Evolutionary conservation across 2,797 vertebrate genomes (phyloP).

Genomic region (Eulemur coronatus): DNA sequence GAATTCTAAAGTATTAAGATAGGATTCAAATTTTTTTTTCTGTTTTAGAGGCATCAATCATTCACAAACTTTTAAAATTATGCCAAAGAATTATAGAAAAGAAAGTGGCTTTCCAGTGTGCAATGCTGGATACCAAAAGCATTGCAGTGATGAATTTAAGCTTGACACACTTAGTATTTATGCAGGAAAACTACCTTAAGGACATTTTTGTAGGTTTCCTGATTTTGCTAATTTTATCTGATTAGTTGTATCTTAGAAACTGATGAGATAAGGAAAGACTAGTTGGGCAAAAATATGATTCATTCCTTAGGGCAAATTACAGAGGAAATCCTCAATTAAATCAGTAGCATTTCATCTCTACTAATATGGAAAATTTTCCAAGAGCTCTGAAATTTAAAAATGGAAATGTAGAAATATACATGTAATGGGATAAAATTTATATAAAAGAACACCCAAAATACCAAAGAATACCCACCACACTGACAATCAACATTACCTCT

Average conservation of each 20-base stretch:
- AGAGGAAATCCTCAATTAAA: not conserved
- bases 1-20: not conserved
- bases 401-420: not conserved
- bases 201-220: not conserved
- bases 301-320: not conserved
- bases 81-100: not conserved
- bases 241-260: not conserved
- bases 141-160: not conserved
- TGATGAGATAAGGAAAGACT: not conserved
- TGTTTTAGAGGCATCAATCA: not conserved
- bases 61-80: not conserved
- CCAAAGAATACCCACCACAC: not conserved
- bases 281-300: not conserved
- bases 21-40: not conserved
- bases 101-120: not conserved
- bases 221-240: not conserved
- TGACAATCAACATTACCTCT: not conserved
- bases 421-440: not conserved
- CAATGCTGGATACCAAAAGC: not conserved
- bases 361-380: not conserved
- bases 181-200: not conserved
- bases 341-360: not conserved
- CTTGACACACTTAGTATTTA: not conserved
- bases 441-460: not conserved
- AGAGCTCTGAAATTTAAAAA: not conserved